Evolutionary conservation across 2,797 vertebrate species (phyloP).

Genomic region (Hemitrygon akajei): DNA sequence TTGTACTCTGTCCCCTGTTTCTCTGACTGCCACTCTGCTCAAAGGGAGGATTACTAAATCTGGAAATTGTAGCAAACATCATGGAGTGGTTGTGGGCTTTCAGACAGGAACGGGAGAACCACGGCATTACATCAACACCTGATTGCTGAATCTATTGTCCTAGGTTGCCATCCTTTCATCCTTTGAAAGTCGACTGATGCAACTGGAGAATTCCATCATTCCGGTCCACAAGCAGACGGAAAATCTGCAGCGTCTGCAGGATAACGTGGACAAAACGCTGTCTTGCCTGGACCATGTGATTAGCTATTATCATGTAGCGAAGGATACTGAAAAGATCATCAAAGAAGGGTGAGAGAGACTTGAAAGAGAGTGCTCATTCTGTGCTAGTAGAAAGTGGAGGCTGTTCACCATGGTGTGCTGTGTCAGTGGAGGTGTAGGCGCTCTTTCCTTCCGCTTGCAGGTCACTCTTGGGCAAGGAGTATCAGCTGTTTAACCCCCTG

Average conservation of each 20-base stretch:
- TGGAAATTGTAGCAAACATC: background rate
- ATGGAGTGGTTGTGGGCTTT: background rate
- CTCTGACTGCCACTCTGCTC: background rate
- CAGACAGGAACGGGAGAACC: background rate
- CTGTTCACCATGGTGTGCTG: background rate
- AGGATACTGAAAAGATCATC: conserved; percentile 89
- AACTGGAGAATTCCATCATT: conserved; percentile 96
- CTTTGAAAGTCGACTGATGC: conserved; percentile 94
- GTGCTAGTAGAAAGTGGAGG: too few species aligned
- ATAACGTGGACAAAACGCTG: conserved; percentile 90
- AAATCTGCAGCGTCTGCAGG: conserved; percentile 92
- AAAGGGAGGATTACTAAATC: background rate
- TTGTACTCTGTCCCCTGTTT: background rate
- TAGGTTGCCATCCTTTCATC: conserved; percentile 95
- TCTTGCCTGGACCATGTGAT: conserved; percentile 93
- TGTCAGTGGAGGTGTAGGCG: too few species aligned
- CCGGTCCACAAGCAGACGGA: conserved; percentile 96
- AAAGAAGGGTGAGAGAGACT: conserved; percentile 72
- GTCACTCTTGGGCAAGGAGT: too few species aligned
- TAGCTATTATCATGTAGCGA: conserved; percentile 94
- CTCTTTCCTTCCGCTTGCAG: too few species aligned
- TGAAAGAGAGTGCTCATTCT: background rate
- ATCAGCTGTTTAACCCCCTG: too few species aligned
- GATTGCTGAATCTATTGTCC: fast-evolving
- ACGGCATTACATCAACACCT: background rate